Conservation (phyloP, 2,888 invertebrate genomes). For the Chrysotoxum bicinctum region DNA sequence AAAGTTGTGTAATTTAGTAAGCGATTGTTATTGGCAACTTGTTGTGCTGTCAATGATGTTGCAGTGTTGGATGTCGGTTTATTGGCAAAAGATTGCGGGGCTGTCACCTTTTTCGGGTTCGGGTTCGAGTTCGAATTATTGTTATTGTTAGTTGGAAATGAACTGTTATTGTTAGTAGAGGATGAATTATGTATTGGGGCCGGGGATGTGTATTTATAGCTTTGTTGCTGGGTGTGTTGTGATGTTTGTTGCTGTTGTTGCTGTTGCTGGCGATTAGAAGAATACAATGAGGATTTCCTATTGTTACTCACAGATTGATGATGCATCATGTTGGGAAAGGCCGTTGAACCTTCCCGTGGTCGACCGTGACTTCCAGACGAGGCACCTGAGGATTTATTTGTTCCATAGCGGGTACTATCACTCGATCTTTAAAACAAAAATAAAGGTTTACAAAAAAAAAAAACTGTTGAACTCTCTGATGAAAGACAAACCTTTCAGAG, state of each 20-base stretch:
- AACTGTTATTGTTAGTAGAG: conserved; percentile 74
- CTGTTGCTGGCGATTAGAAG: conserved; percentile 78
- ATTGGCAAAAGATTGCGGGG: conserved; percentile 15
- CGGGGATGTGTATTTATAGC: conserved; percentile 77
- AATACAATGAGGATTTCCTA: conserved; percentile 75
- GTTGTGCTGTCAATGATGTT: conserved; percentile 52
- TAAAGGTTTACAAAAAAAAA: too few species aligned
- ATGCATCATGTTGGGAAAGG: conserved; percentile 80
- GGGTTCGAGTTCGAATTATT: conserved; percentile 54
- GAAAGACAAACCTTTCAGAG: conserved; percentile 84
- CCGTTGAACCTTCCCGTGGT: conserved; percentile 78
- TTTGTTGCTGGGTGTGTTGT: conserved; percentile 76
- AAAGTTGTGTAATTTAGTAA: conserved; percentile 81
- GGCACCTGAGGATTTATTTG: conserved; percentile 81
- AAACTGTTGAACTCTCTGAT: conserved; percentile 58
- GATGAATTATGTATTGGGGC: conserved; percentile 78
- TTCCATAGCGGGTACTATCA: conserved; percentile 85
- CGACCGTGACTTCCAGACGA: conserved; percentile 81
- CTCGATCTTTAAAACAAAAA: conserved; percentile 81
- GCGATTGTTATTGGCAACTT: conserved; percentile 77
- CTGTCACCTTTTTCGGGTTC: conserved; percentile 45
- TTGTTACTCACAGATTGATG: conserved; percentile 82
- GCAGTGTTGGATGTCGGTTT: background rate
- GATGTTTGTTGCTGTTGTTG: conserved; percentile 74
- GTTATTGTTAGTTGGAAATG: conserved; percentile 71